These are phyloP conservation scores for Melinaea menophilus DNA, from an alignment of 2,888 invertebrate species.

Conservation along the genomic window DNA sequence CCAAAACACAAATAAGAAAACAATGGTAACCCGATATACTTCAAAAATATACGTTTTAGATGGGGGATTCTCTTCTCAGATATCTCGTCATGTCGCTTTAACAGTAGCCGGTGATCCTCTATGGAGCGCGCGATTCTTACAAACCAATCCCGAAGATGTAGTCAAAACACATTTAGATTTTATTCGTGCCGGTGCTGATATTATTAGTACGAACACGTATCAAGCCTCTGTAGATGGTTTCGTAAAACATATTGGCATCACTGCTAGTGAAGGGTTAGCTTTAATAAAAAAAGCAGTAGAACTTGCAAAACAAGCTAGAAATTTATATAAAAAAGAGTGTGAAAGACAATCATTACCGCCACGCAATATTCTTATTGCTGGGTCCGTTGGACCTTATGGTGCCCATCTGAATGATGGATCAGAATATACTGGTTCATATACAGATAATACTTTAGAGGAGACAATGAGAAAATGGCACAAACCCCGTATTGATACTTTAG, in stretches of 20 bases:
- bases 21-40: background rate
- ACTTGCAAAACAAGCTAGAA: constrained; percentile 83
- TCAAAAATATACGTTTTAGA: constrained; percentile 68
- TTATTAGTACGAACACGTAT: constrained; percentile 92
- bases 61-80: constrained; percentile 89
- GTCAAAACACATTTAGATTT: constrained; percentile 88
- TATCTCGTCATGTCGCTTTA: constrained; percentile 83
- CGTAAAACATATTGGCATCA: constrained; percentile 82
- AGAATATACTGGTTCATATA: constrained; percentile 91
- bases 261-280: constrained; percentile 80
- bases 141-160: constrained; percentile 86
- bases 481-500: constrained; percentile 85
- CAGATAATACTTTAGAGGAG: constrained; percentile 77
- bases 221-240: constrained; percentile 90
- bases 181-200: constrained; percentile 89
- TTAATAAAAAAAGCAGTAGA: constrained; percentile 85
- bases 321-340: constrained; percentile 75
- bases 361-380: constrained; percentile 82
- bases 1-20: background rate
- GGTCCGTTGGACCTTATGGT: constrained; percentile 95
- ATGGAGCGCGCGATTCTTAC: constrained; percentile 90
- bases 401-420: constrained; percentile 92
- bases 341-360: constrained; percentile 34
- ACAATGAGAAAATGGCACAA: constrained; percentile 89
- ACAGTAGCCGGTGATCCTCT: constrained; percentile 89